Conservation (phyloP, 1,140 invertebrate species). For the Tetramorium parvispinum region DNA sequence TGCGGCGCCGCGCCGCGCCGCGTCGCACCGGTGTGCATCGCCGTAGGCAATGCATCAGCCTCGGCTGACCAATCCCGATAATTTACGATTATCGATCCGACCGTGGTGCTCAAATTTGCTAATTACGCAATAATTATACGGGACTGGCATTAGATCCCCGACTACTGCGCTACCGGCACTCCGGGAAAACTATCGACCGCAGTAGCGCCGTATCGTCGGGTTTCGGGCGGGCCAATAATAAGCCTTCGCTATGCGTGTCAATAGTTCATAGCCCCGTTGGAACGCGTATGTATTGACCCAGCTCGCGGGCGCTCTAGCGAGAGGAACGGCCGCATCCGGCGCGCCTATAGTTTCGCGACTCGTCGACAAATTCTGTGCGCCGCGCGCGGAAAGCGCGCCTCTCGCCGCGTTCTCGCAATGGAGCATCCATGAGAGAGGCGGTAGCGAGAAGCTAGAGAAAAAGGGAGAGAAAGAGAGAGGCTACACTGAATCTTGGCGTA, state of each 20-base stretch:
- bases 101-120: constrained; percentile 78
- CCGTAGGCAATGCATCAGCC: constrained; percentile 74
- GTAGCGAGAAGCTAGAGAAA: neutral
- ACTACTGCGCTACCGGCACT: constrained; percentile 44
- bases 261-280: constrained; percentile 71
- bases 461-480: constrained; percentile 11
- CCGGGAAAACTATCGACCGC: constrained; percentile 60
- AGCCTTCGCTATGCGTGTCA: constrained; percentile 63
- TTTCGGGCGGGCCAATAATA: constrained; percentile 61
- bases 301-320: neutral
- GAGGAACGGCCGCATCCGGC: constrained; percentile 43
- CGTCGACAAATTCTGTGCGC: constrained; percentile 34
- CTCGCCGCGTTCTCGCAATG: constrained; percentile 45
- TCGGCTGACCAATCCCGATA: constrained; percentile 77
- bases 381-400: constrained; percentile 53
- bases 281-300: constrained; percentile 61
- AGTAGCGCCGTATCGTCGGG: neutral
- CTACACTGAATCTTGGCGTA: constrained; percentile 63
- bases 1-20: constrained; percentile 39
- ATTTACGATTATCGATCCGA: constrained; percentile 79
- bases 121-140: constrained; percentile 79
- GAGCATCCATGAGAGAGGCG: constrained; percentile 42
- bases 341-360: constrained; percentile 68
- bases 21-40: constrained; percentile 52
- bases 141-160: constrained; percentile 71